Conservation (phyloP, 1,140 invertebrate species). For the Saccostrea cuccullata region DNA sequence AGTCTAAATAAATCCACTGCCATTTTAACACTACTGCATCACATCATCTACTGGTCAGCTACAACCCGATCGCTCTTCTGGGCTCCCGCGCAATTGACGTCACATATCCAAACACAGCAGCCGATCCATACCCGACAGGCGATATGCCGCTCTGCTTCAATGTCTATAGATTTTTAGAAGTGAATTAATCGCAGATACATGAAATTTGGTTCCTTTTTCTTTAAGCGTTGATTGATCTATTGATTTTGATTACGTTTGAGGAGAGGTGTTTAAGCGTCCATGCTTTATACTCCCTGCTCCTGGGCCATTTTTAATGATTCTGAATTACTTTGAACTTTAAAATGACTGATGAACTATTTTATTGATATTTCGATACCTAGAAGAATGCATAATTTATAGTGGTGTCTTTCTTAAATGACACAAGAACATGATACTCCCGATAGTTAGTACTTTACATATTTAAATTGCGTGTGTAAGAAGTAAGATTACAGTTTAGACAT, state of each 20-base stretch:
- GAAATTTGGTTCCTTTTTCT: background rate
- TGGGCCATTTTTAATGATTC: background rate
- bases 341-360: background rate
- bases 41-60: background rate
- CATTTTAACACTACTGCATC: background rate
- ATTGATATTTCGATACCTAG: background rate
- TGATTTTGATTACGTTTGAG: background rate
- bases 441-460: no score
- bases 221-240: background rate
- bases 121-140: background rate
- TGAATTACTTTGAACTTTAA: background rate
- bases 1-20: slow-evolving; percentile 24
- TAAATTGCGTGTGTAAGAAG: no score
- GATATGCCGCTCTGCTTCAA: background rate
- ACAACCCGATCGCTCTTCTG: background rate
- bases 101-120: slow-evolving; percentile 13
- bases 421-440: no score
- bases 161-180: background rate
- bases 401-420: no score
- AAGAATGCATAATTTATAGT: background rate
- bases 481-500: no score
- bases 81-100: background rate
- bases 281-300: background rate
- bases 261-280: background rate
- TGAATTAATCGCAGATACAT: background rate